These are phyloP conservation scores for Nudaria mundana DNA, from an alignment of 2,888 invertebrate genomes.

Conservation along the genomic window DNA sequence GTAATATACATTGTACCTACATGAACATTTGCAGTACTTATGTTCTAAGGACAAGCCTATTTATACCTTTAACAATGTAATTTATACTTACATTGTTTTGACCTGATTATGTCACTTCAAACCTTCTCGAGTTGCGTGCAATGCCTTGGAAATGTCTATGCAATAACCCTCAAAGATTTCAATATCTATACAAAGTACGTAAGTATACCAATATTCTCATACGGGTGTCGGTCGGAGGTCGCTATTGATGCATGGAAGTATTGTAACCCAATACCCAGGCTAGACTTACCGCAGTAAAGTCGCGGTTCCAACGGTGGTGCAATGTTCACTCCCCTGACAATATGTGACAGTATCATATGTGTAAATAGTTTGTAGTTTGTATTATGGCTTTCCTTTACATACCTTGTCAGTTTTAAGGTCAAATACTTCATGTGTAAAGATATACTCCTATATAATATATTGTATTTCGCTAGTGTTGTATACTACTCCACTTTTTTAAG, in stretches of 20 bases:
- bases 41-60: too few relatives aligned
- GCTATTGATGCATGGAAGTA: conserved; percentile 53
- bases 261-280: conserved; percentile 46
- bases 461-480: too few relatives aligned
- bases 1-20: too few relatives aligned
- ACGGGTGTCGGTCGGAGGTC: conserved; percentile 47
- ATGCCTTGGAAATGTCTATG: background rate
- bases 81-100: too few relatives aligned
- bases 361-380: conserved; percentile 8
- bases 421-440: too few relatives aligned
- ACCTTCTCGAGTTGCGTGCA: conserved; percentile 1
- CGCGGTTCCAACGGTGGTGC: conserved; percentile 61
- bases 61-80: too few relatives aligned
- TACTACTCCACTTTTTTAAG: too few relatives aligned
- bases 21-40: too few relatives aligned
- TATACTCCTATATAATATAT: too few relatives aligned
- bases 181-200: conserved; percentile 24
- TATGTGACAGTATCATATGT: conserved; percentile 36
- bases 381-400: too few relatives aligned
- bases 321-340: conserved; percentile 47
- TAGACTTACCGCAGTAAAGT: conserved; percentile 53
- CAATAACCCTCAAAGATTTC: conserved; percentile 7
- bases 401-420: too few relatives aligned
- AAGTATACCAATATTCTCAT: too few relatives aligned
- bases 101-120: background rate